A percentile compares a stretch with the other conserved stretches of the same genome.
phyloP scores from a whole-genome alignment of 2,888 invertebrate genomes.

The Agrotis ipsilon region DNA sequence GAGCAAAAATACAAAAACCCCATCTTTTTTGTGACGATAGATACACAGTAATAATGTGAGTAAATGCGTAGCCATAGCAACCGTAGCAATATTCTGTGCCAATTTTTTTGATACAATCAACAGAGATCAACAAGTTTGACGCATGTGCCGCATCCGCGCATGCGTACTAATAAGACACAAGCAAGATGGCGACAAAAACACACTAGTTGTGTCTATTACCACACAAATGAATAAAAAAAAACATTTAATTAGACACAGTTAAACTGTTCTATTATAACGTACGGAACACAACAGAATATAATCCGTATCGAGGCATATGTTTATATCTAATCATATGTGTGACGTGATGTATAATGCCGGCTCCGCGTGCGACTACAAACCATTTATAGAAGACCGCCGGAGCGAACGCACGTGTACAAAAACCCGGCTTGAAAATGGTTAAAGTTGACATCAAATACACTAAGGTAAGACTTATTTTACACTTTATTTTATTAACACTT shows the following conservation, averaged over 20 bases:
- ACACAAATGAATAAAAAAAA: background rate
- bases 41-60: too few relatives aligned
- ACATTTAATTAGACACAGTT: background rate
- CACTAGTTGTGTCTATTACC: background rate
- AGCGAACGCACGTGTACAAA: conserved; percentile 66
- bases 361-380: conserved; percentile 1
- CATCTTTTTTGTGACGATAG: background rate
- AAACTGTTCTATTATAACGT: conserved; percentile 14
- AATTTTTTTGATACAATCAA: background rate
- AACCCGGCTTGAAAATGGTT: conserved; percentile 78
- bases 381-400: conserved; percentile 61
- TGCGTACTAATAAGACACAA: background rate
- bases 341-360: conserved; percentile 29
- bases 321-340: conserved; percentile 19
- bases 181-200: conserved; percentile 6
- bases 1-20: background rate
- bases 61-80: background rate
- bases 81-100: background rate
- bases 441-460: conserved; percentile 89
- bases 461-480: conserved; percentile 77
- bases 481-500: background rate
- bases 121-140: conserved; percentile 19
- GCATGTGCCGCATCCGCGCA: conserved; percentile 22
- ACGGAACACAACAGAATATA: conserved; percentile 44
- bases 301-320: conserved; percentile 16